Evolutionary conservation across 1,140 invertebrate species (phyloP).

Genomic region (Rhopalosiphum maidis): DNA sequence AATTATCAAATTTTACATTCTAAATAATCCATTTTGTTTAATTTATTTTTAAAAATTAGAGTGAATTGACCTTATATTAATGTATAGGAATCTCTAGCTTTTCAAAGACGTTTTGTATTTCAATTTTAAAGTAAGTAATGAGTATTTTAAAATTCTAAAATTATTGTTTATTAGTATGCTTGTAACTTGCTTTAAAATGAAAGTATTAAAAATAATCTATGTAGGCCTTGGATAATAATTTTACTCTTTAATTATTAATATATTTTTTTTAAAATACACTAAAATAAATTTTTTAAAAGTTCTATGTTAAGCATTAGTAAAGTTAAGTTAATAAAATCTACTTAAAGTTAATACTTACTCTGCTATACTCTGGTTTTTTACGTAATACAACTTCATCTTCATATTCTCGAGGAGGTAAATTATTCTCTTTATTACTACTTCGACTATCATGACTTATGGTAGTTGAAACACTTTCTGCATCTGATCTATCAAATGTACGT

Average conservation of each 20-base stretch:
- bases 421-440: conserved; percentile 72
- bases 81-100: too few relatives aligned
- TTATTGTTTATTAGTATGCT: too few relatives aligned
- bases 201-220: too few relatives aligned
- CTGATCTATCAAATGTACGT: conserved; percentile 65
- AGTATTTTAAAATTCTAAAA: too few relatives aligned
- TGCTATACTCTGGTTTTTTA: conserved; percentile 67
- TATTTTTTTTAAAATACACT: not conserved
- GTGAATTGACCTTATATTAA: too few relatives aligned
- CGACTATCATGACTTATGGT: conserved; percentile 80
- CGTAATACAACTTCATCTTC: conserved; percentile 67
- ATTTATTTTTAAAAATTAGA: too few relatives aligned
- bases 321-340: not conserved
- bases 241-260: too few relatives aligned
- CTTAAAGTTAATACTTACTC: conserved; percentile 59
- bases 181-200: too few relatives aligned
- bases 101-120: too few relatives aligned
- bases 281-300: not conserved
- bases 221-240: too few relatives aligned
- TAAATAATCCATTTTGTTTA: not conserved
- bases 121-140: too few relatives aligned
- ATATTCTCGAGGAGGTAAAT: conserved; percentile 62
- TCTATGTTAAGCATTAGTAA: not conserved
- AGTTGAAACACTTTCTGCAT: conserved; percentile 82
- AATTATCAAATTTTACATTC: not conserved